Base-by-base conservation (phyloP, 2,888 invertebrate species). In the Drosophila parthenogenetica region DNA sequence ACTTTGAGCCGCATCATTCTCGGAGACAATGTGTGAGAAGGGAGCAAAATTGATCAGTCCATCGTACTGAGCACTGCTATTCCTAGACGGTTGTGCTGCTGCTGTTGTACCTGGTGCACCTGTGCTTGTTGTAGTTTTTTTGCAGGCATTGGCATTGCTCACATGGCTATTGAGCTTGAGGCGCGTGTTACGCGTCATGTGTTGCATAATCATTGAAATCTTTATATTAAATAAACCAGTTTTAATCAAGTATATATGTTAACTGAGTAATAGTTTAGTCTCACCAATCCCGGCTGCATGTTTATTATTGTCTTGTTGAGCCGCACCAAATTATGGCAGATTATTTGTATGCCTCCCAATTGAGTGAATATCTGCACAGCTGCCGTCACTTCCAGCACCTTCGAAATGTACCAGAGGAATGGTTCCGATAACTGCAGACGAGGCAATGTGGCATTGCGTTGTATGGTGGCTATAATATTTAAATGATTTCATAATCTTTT, bases 21-120 rank as follows among this genome's bases (percentile, higher is more conserved):
- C 95, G 86, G 96, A 96, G 16, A 95, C 94, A 67, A 97, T 96
- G 0, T 95, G 94, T 63, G 97, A 97, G 37, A 97, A 94, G 0
- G 98, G 98, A 3, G 98, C 98, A 90, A 98, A 98, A 92, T 98
- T 98, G 51, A 97, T 94, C 16, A 98, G 93, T 3, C 96, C 96
- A 82, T 96, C 96, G 81, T 97, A 97, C 83, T 97, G 97, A 17
- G 82, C 81, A 14, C 87, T 60, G 14, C 60, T 57, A 35, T 19
- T 67, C 3, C 88, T 87, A 25, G 89, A 25, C 94, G 91, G 60
- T 93, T 93, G 11, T 93, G 92, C 58, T 83, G 92, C 59, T 90
- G 88, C 13, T 86, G 86, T 72, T 1, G 73, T 63, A 90, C 92
- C 63, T 90, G 93, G 75, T 0, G 80, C 71, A 0, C 86, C 78